These are phyloP conservation scores for Polyommatus iphigenia DNA, from an alignment of 2,888 invertebrate species.

Conservation along the genomic window DNA sequence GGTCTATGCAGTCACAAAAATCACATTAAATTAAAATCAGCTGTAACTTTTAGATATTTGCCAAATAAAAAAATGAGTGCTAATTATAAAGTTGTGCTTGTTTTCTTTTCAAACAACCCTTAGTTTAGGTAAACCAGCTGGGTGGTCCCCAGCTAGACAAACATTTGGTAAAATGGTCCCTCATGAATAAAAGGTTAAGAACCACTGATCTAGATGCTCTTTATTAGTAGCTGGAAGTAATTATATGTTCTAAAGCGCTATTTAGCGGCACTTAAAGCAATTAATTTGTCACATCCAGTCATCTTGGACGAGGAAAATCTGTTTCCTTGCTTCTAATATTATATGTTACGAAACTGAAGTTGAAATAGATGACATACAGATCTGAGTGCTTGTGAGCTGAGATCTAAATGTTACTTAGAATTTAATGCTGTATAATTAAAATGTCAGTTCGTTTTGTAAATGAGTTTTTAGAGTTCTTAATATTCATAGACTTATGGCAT, in stretches of 20 bases:
- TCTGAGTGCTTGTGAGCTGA: not conserved
- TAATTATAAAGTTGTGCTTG: too few relatives aligned
- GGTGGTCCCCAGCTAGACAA: too few relatives aligned
- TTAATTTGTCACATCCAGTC: constrained; percentile 5
- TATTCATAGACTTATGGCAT: too few relatives aligned
- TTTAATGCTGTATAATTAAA: not conserved
- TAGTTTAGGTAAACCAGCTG: too few relatives aligned
- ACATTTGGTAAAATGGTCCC: too few relatives aligned
- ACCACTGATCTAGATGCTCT: not conserved
- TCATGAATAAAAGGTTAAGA: too few relatives aligned
- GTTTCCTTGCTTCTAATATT: constrained; percentile 22
- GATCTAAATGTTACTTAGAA: not conserved
- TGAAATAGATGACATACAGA: constrained; percentile 11
- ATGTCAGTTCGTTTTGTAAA: not conserved
- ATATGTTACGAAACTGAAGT: constrained; percentile 7
- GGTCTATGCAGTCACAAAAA: too few relatives aligned
- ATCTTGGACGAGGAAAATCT: constrained; percentile 9
- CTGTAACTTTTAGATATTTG: too few relatives aligned
- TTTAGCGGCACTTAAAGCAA: not conserved
- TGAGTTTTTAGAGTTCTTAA: too few relatives aligned
- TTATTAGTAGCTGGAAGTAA: not conserved
- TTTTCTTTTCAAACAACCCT: too few relatives aligned
- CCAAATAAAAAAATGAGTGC: too few relatives aligned
- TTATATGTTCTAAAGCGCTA: not conserved
- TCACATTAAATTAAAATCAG: too few relatives aligned